A percentile compares a stretch with the other conserved stretches of the same genome.
phyloP scores from a whole-genome alignment of 2,113 vertebrate species.

The Marmota monax region DNA sequence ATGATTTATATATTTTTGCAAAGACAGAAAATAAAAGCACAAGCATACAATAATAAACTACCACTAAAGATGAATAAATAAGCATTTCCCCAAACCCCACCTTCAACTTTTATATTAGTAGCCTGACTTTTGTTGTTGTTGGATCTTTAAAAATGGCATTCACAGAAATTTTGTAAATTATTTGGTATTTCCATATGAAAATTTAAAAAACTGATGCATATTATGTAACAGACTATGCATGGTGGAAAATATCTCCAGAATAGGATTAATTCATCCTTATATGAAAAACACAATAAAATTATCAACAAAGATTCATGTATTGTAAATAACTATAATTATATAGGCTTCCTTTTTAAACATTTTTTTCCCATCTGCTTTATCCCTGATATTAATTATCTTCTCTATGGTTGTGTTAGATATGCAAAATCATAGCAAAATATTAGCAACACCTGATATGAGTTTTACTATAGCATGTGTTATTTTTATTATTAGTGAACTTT shows the following conservation, averaged over 20 bases:
- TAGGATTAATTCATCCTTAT: background rate
- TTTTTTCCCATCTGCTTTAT: background rate
- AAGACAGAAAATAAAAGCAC: background rate
- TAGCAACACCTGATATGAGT: background rate
- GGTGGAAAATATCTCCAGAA: background rate
- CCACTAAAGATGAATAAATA: too few species aligned
- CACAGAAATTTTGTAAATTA: background rate
- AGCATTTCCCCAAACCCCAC: too few species aligned
- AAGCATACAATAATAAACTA: background rate
- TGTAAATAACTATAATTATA: background rate
- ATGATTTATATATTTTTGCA: background rate
- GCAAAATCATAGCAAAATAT: background rate
- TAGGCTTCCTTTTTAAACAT: background rate
- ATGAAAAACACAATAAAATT: background rate
- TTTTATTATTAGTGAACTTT: background rate
- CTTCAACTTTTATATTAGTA: background rate
- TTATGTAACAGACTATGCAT: background rate
- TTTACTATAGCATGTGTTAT: background rate
- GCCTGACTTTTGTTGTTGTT: background rate
- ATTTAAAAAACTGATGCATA: background rate
- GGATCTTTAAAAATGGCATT: background rate
- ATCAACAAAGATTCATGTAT: background rate
- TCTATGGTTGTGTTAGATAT: rapidly evolving
- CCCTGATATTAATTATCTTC: background rate
- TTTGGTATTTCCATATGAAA: background rate